Conservation (phyloP, 1,140 invertebrate genomes). For the Hesperophylax magnus region DNA sequence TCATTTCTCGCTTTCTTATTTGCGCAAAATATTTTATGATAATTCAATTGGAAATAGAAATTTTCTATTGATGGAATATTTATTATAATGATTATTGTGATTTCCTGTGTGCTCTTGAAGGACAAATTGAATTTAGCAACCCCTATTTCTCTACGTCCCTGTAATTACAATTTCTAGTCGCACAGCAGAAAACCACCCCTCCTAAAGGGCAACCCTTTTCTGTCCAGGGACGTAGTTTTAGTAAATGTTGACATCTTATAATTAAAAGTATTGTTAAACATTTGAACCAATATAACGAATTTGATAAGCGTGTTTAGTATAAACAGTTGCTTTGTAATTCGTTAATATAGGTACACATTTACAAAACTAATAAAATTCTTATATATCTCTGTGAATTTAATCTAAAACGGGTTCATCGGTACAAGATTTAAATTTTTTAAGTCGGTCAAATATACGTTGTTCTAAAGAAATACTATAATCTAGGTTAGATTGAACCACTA, state of each 20-base stretch:
- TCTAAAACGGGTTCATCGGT: too few relatives aligned
- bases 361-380: too few relatives aligned
- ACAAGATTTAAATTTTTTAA: too few relatives aligned
- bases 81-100: slow-evolving; percentile 55
- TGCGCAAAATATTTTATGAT: slow-evolving; percentile 4
- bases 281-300: too few relatives aligned
- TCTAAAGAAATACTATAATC: too few relatives aligned
- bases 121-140: slow-evolving; percentile 50
- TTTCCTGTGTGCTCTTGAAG: slow-evolving; percentile 50
- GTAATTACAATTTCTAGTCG: slow-evolving; percentile 31
- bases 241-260: not conserved
- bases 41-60: slow-evolving; percentile 40
- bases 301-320: too few relatives aligned
- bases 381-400: too few relatives aligned
- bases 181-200: not conserved
- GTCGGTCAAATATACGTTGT: too few relatives aligned
- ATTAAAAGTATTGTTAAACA: too few relatives aligned
- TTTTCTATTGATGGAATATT: slow-evolving; percentile 47
- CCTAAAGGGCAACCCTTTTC: slow-evolving; percentile 27
- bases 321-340: too few relatives aligned
- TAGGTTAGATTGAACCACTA: too few relatives aligned
- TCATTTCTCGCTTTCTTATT: not conserved
- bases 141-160: slow-evolving; percentile 31
- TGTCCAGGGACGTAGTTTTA: slow-evolving; percentile 24
- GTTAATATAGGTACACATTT: too few relatives aligned